phyloP scores from a whole-genome alignment of 1,140 invertebrate genomes.

The Ceratina japonica region DNA sequence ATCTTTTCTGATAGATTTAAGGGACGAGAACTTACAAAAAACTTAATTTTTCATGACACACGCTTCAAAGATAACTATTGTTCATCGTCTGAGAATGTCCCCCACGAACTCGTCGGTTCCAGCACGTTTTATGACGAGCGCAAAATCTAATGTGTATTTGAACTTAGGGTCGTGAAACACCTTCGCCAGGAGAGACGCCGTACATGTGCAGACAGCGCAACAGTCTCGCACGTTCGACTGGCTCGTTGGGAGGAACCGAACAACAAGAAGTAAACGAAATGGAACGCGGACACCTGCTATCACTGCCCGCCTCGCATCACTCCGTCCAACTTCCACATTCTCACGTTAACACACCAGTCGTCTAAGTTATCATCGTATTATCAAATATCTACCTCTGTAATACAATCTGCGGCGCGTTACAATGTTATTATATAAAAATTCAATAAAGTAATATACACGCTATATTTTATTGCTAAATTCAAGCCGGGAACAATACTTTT shows the following conservation, averaged over 20 bases:
- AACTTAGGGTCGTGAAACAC: slow-evolving; percentile 85
- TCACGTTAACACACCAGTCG: slow-evolving; percentile 69
- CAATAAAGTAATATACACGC: slow-evolving; percentile 42
- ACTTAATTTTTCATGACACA: not conserved
- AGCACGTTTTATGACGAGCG: not conserved
- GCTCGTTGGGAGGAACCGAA: slow-evolving; percentile 71
- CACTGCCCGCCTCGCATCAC: slow-evolving; percentile 71
- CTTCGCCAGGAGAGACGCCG: slow-evolving; percentile 87
- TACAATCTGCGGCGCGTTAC: slow-evolving; percentile 50
- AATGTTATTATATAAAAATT: slow-evolving; percentile 46
- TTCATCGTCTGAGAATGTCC: too few species aligned
- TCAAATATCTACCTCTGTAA: slow-evolving; percentile 66
- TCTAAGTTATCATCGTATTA: slow-evolving; percentile 65
- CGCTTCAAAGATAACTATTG: too few species aligned
- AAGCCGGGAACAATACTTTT: not conserved
- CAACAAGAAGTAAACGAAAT: slow-evolving; percentile 81
- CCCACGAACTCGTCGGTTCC: too few species aligned
- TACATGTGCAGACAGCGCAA: slow-evolving; percentile 89
- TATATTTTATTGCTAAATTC: not conserved
- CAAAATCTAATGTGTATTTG: slow-evolving; percentile 20
- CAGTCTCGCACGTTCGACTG: slow-evolving; percentile 76
- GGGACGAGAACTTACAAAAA: not conserved
- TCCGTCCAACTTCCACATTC: slow-evolving; percentile 72
- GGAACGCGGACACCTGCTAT: slow-evolving; percentile 82
- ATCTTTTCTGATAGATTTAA: not conserved